A percentile compares a stretch with the other conserved stretches of the same genome.
Evolutionary conservation across 2,797 vertebrate species (phyloP).

Genomic region (Rhynchotus rufescens): DNA sequence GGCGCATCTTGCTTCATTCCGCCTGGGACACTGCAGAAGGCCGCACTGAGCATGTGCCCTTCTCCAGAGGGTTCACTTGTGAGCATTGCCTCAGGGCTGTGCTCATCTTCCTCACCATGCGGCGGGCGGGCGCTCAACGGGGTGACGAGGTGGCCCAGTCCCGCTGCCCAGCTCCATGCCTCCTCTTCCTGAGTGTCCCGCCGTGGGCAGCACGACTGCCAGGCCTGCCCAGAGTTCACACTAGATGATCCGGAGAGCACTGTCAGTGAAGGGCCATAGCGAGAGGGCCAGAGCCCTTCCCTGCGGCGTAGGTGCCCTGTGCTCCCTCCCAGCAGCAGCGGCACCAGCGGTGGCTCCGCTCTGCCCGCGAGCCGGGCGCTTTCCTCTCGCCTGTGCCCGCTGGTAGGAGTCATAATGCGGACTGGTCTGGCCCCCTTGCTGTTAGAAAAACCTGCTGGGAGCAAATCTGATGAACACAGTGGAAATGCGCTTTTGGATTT

Average conservation of each 20-base stretch:
- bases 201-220: too few species aligned
- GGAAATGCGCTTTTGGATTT: background rate
- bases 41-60: background rate
- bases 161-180: background rate
- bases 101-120: background rate
- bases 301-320: background rate
- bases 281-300: background rate
- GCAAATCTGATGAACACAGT: background rate
- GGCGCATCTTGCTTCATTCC: background rate
- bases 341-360: background rate
- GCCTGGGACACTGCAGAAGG: background rate
- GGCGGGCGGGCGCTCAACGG: background rate
- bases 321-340: background rate
- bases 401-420: background rate
- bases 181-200: background rate
- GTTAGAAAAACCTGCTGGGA: slow-evolving; percentile 22
- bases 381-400: background rate
- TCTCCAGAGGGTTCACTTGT: background rate
- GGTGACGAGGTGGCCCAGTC: background rate
- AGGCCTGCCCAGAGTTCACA: too few species aligned
- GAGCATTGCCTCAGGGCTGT: background rate
- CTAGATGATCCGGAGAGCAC: background rate
- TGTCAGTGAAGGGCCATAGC: background rate
- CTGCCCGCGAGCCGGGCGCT: background rate
- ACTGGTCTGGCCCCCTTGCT: background rate